Conservation (phyloP, 2,113 vertebrate genomes). For the Corvus moneduloides region DNA sequence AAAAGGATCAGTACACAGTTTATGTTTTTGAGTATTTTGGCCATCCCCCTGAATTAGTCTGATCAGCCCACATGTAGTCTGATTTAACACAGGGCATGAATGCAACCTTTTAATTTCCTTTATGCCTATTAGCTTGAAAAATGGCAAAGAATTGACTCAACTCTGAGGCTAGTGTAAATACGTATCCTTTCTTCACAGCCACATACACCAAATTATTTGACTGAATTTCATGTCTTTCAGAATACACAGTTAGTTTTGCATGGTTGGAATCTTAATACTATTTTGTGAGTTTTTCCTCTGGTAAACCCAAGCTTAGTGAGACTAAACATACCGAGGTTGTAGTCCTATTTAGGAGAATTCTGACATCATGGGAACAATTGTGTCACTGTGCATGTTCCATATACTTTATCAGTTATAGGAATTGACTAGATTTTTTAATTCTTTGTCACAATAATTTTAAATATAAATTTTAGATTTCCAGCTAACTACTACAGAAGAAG, state of each 20-base stretch:
- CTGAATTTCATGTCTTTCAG: background rate
- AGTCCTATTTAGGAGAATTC: background rate
- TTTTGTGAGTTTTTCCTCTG: background rate
- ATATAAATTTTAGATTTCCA: slow-evolving; percentile 58
- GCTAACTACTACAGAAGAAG: slow-evolving; percentile 45
- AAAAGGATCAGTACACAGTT: background rate
- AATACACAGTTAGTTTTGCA: background rate
- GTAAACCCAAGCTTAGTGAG: background rate
- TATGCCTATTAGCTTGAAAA: background rate
- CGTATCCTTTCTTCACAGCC: background rate
- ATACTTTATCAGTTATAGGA: background rate
- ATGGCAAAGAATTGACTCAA: background rate
- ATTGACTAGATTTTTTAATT: background rate
- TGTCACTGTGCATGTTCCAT: background rate
- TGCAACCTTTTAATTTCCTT: background rate
- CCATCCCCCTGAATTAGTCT: fast-evolving
- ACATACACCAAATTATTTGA: background rate
- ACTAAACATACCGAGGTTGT: background rate
- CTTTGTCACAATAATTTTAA: slow-evolving; percentile 3
- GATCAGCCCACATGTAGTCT: background rate
- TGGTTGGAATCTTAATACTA: background rate
- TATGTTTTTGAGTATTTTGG: background rate
- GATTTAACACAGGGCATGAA: background rate
- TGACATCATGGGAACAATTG: background rate
- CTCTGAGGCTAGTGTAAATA: background rate